phyloP scores from a whole-genome alignment of 1,140 invertebrate species.

The Episyrphus balteatus region DNA sequence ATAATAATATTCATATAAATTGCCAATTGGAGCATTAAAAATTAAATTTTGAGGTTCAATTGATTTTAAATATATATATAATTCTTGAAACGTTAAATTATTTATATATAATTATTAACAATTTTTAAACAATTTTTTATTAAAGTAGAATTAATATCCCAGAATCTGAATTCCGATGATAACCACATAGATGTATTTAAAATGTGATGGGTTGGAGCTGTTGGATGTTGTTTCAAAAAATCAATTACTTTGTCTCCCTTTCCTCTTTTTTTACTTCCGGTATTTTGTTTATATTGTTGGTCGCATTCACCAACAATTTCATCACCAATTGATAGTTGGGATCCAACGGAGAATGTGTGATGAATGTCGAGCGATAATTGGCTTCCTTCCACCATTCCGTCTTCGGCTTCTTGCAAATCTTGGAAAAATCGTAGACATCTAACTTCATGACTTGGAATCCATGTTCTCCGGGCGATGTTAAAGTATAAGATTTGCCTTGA shows the following conservation, averaged over 20 bases:
- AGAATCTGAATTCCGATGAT: no score
- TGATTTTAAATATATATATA: background rate
- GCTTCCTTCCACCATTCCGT: no score
- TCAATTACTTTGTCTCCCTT: slow-evolving; percentile 4
- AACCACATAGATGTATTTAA: background rate
- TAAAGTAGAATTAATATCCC: no score
- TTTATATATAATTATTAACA: no score
- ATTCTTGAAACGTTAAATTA: background rate
- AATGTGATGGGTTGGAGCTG: background rate
- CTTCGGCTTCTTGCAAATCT: background rate
- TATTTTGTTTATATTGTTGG: background rate
- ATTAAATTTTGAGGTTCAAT: background rate
- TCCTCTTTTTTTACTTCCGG: background rate
- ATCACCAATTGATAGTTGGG: slow-evolving; percentile 2
- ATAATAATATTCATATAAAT: background rate
- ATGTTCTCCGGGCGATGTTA: slow-evolving; percentile 8
- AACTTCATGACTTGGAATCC: slow-evolving; percentile 8
- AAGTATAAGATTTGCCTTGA: slow-evolving; percentile 3
- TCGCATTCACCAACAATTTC: background rate
- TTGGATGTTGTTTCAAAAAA: slow-evolving; percentile 1
- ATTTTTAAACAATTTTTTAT: no score
- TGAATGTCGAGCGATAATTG: background rate
- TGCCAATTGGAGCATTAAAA: slow-evolving; percentile 1
- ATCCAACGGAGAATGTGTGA: slow-evolving; percentile 1
- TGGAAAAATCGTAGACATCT: slow-evolving; percentile 7